Base-by-base conservation (phyloP, 1,140 invertebrate genomes). In the Bombus affinis region DNA sequence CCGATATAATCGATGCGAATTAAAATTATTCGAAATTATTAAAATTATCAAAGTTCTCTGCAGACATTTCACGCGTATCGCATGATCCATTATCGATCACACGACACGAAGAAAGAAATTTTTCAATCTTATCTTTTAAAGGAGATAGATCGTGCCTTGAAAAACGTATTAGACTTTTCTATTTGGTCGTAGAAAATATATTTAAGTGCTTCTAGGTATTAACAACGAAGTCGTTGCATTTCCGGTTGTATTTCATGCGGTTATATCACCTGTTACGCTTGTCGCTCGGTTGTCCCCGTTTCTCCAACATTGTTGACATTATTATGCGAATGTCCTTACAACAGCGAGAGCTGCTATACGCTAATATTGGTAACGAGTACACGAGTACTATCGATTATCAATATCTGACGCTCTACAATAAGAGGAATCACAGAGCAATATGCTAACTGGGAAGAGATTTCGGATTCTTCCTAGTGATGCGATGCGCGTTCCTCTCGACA, bases 211-310 rank as follows among this genome's bases (percentile, higher is more conserved):
- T 18, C 59, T 25, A 28, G 25, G 12, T 57, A 65, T 9, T 68
- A 81, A 81, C 53, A 79, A 32, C 66, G n/a, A 9, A 74, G 25
- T 28, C 73, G 32, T 25, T 72, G 85, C 73, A 71, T 66, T 87
- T 87, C 88, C 82, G 44, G 82, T 77, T 81, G 79, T 72, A 83
- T 83, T 86, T 76, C 81, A 74, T 39, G 59, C 53, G 79, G 79
- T 85, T 76, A 72, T 90, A 83, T 88, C 86, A 90, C 86, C 89
- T 88, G 83, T 88, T 90, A 90, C 86, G 73, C 80, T 73, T 81
- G 89, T 90, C 88, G 79, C 72, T 74, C 71, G 79, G 42, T 74
- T 74, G 70, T 89, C 86, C 78, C 66, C 65, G 78, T 81, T 82
- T 90, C 75, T 72, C 68, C 71, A 53, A 85, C 72, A 83, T 53